Base-by-base conservation (phyloP, 2,888 invertebrate genomes). In the Drosophila merina region DNA sequence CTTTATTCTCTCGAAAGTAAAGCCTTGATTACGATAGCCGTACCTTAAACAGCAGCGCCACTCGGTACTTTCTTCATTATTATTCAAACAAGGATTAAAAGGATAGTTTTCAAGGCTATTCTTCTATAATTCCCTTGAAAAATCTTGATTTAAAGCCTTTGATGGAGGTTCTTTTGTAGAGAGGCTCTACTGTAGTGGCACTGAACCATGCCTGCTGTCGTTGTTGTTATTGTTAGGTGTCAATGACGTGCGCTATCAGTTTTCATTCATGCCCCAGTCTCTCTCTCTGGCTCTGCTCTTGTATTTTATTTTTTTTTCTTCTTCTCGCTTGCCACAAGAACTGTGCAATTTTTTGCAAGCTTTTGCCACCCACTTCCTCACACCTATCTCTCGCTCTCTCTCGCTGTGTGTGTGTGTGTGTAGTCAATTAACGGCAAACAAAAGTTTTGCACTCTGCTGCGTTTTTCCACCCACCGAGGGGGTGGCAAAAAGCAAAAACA, bases 231-330 rank as follows among this genome's bases (percentile, higher is more conserved):
- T 30, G 73, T 71, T 74, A 85, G 82, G 86, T 86, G 83, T 86
- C 83, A 84, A 86, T 84, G 86, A 86, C 83, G 83, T 84, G 83
- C 80, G 80, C 83, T 84, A 83, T 80, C 83, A 80, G 77, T 78
- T 84, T 84, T 83, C 83, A 84, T 86, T 86, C 83, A 86, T 82
- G 80, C 68, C 67, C 56, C 49, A 58, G 67, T 57, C 51, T 57
- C 73, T 36, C 36, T n/a, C n/a, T n/a, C n/a, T 36, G 20, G 20
- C 36, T n/a, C 36, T 4, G 28, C 36, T 36, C n/a, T 36, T n/a
- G 10, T n/a, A 20, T 20, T 20, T 20, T 36, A 2, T n/a, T n/a
- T 4, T 10, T 10, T 6, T n/a, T 36, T n/a, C 2, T 36, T 5
- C 6, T 36, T 36, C 14, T 14, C 14, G 5, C 36, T 36, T n/a